These are phyloP conservation scores for Drosophila pseudotakahashii DNA, from an alignment of 2,888 invertebrate species.

Conservation along the genomic window DNA sequence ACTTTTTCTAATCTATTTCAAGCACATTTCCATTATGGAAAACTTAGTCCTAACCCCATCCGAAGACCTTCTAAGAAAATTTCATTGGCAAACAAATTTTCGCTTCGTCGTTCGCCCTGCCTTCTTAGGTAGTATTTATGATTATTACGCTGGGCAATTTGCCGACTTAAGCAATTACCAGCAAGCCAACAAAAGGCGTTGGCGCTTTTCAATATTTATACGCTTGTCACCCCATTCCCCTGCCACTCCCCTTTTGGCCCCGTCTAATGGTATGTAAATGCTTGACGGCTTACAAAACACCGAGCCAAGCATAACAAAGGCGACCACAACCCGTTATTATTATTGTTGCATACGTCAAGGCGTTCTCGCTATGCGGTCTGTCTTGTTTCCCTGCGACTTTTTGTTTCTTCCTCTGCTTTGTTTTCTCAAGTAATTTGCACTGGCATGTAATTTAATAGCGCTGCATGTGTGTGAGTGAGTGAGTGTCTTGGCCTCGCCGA, in stretches of 20 bases:
- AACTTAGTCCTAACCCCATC: neutral
- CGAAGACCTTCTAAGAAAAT: neutral
- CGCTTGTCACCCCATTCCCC: constrained; percentile 36
- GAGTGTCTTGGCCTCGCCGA: constrained; percentile 42
- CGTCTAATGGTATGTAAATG: constrained; percentile 72
- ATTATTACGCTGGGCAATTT: constrained; percentile 74
- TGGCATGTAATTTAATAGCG: constrained; percentile 71
- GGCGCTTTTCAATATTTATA: constrained; percentile 76
- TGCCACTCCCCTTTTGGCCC: neutral
- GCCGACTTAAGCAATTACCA: constrained; percentile 75
- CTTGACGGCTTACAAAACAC: constrained; percentile 55
- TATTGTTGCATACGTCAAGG: constrained; percentile 71
- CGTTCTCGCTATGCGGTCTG: constrained; percentile 53
- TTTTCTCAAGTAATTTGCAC: constrained; percentile 74
- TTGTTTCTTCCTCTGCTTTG: constrained; percentile 53
- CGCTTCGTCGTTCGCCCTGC: neutral
- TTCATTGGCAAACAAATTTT: constrained; percentile 21
- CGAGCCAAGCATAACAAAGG: constrained; percentile 47
- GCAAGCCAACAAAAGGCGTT: constrained; percentile 61
- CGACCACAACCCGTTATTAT: constrained; percentile 72
- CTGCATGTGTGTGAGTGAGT: constrained; percentile 17
- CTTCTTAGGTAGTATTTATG: constrained; percentile 62
- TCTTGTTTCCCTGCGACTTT: constrained; percentile 25
- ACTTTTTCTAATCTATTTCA: neutral
- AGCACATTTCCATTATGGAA: neutral